Percentiles rank a stretch among this genome's conserved stretches.
phyloP scores from a whole-genome alignment of 1,140 invertebrate species.

The Temnothorax longispinosus region DNA sequence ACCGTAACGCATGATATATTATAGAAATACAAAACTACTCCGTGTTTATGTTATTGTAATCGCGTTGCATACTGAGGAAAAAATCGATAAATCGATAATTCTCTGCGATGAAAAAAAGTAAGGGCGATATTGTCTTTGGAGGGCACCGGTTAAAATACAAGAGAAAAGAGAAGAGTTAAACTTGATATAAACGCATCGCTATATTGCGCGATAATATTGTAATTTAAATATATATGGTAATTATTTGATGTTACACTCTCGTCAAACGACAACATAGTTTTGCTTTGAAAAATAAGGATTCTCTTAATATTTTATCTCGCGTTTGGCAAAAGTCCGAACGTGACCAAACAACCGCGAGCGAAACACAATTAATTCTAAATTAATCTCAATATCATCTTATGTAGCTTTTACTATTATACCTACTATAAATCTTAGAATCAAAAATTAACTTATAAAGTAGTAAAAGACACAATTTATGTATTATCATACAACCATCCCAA shows the following conservation, averaged over 20 bases:
- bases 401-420: background rate
- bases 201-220: background rate
- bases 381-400: background rate
- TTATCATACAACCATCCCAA: background rate
- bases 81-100: background rate
- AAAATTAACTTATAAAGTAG: background rate
- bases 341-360: background rate
- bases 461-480: background rate
- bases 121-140: background rate
- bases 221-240: background rate
- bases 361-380: background rate
- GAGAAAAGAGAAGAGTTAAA: background rate
- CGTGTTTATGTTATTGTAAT: background rate
- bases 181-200: background rate
- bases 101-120: background rate
- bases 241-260: background rate
- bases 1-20: background rate
- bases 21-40: background rate
- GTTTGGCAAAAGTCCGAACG: background rate
- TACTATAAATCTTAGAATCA: background rate
- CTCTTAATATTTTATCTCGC: background rate
- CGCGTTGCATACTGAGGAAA: background rate
- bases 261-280: background rate
- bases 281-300: background rate
- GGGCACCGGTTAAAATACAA: background rate